A percentile compares a stretch with the other conserved stretches of the same genome.
phyloP scores from a whole-genome alignment of 37 sponge, comb jelly and placozoan genomes.

The Cladorhizidae sp. region DNA sequence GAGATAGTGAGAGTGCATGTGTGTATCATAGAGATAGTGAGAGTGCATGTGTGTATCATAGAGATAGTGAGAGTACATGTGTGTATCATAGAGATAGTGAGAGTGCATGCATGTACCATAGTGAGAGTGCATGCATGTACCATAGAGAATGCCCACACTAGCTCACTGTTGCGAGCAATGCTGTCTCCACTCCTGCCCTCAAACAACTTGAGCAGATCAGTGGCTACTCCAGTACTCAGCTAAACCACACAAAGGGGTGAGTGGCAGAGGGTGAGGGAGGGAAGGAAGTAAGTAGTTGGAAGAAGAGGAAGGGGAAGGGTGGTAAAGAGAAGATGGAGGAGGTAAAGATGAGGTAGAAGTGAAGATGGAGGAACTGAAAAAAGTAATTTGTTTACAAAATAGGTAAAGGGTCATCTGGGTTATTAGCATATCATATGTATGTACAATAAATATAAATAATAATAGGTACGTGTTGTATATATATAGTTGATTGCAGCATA shows the following conservation, averaged over 20 bases:
- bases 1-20: background rate
- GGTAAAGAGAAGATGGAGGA: background rate
- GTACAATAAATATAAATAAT: too few relatives aligned
- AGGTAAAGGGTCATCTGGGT: too few relatives aligned
- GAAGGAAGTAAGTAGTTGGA: background rate
- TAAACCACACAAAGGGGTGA: background rate
- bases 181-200: constrained; percentile 2
- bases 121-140: constrained; percentile 5
- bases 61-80: constrained; percentile 19
- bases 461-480: too few relatives aligned
- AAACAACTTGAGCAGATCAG: constrained; percentile 46
- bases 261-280: background rate
- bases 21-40: too few relatives aligned
- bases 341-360: too few relatives aligned
- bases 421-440: too few relatives aligned
- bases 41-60: constrained; percentile 44
- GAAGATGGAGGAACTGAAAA: too few relatives aligned
- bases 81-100: too few relatives aligned
- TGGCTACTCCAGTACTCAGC: constrained; percentile 32
- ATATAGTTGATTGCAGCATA: too few relatives aligned
- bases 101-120: background rate
- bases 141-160: constrained; percentile 53
- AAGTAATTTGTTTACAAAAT: too few relatives aligned
- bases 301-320: background rate
- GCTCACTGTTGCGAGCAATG: constrained; percentile 37